Evolutionary conservation across 2,888 invertebrate species (phyloP), one percentile per base, ranked within the genome.

Genomic region (Germaria angustata): DNA sequence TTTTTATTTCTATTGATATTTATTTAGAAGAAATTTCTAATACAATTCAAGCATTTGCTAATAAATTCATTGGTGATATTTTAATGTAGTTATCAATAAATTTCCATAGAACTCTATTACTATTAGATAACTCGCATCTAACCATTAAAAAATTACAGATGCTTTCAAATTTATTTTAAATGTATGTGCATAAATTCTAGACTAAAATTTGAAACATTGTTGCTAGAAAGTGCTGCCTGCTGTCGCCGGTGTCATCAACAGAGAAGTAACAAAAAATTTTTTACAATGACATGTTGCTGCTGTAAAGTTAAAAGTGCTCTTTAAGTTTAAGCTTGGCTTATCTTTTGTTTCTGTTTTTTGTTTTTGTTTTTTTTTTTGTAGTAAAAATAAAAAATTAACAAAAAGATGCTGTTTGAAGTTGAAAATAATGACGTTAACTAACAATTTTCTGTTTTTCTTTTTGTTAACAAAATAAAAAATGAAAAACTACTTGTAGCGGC

Each of bases 361-460:
- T 28, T 28, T 6, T 28, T 28, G 6, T 28, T 28, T 6, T 5
- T 28, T 3, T 28, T 28, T 28, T n/a, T n/a, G n/a, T n/a, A n/a
- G n/a, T n/a, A n/a, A n/a, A n/a, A n/a, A n/a, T n/a, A n/a, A n/a
- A n/a, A n/a, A n/a, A n/a, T n/a, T 13, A 63, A 39, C 28, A 59
- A 53, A 78, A 53, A 71, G 51, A 73, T 57, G 72, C 55, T 71
- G 46, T 63, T 71, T 66, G n/a, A n/a, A 63, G 63, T 22, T 55
- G 39, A 79, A 79, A 79, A 82, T 79, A 82, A 79, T 82, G 78
- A 79, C 51, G 75, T 79, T 82, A 82, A 79, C 65, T 53, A 61
- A 39, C 13, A 44, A 44, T 72, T 65, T 55, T 63, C 22, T 34
- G 20, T 68, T 65, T 59, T 59, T 28, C 17, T n/a, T 28, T 13